Conservation (phyloP, 2,113 vertebrate species). For the Pithys albifrons region DNA sequence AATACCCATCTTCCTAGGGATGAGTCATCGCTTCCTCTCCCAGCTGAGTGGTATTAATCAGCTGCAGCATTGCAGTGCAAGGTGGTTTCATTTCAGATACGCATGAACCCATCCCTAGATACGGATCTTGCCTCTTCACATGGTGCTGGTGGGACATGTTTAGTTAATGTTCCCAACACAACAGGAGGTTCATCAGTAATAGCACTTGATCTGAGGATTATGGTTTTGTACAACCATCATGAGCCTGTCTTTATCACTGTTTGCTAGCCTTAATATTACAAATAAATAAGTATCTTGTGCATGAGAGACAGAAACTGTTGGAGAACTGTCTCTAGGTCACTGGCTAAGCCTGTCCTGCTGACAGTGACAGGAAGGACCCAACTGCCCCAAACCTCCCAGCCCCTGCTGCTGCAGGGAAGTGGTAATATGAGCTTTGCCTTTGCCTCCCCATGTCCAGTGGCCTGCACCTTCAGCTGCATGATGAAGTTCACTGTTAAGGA, state of each 20-base stretch:
- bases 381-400: neutral
- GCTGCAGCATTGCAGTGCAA: neutral
- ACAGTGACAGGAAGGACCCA: neutral
- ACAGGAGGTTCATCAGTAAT: neutral
- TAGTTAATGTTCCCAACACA: neutral
- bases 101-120: neutral
- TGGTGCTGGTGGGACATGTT: neutral
- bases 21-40: neutral
- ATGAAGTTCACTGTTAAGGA: constrained; percentile 86
- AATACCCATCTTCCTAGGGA: neutral
- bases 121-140: neutral
- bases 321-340: neutral
- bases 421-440: neutral
- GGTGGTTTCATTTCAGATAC: neutral
- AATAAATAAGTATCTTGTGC: neutral
- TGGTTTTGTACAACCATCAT: neutral
- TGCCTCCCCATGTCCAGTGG: constrained; percentile 61
- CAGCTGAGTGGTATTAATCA: neutral
- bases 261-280: neutral
- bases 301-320: neutral
- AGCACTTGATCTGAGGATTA: neutral
- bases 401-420: neutral
- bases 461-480: constrained; percentile 83
- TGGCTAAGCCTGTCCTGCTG: neutral
- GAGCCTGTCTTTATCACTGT: neutral